Percentiles rank a stretch among this genome's conserved stretches.
Evolutionary conservation across 2,888 invertebrate species (phyloP).

Genomic region (Drosophila aldrichi): DNA sequence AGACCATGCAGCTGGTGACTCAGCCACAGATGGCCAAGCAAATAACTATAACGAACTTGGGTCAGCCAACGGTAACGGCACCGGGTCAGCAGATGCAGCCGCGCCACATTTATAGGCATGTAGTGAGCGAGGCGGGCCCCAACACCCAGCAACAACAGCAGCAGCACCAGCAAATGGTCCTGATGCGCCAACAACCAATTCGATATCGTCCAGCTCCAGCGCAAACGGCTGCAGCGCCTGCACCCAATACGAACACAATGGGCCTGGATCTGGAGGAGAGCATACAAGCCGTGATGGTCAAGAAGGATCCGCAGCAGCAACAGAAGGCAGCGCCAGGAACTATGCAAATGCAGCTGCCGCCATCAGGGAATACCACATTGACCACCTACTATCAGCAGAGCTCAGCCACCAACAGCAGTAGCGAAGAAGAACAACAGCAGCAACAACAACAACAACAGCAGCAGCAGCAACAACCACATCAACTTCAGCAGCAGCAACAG

Average conservation of each 20-base stretch:
- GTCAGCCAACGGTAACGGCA: conserved; percentile 50
- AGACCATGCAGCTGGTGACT: conserved; percentile 69
- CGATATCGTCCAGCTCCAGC: conserved; percentile 50
- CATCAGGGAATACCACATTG: conserved; percentile 71
- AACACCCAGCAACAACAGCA: conserved; percentile 58
- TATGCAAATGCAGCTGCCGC: conserved; percentile 36
- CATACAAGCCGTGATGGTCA: conserved; percentile 84
- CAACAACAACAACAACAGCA: conserved; percentile 46
- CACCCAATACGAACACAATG: conserved; percentile 43
- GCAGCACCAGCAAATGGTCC: conserved; percentile 62
- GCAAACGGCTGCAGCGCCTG: conserved; percentile 31
- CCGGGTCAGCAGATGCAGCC: conserved; percentile 60
- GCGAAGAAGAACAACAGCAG: conserved; percentile 78
- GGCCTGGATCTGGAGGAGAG: conserved; percentile 84
- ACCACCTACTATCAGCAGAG: conserved; percentile 75
- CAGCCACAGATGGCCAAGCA: conserved; percentile 61
- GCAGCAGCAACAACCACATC: conserved; percentile 49
- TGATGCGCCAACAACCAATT: conserved; percentile 59
- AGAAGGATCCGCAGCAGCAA: conserved; percentile 83
- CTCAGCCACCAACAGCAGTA: conserved; percentile 50
- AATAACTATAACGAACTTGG: conserved; percentile 68
- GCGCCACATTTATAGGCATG: conserved; percentile 67
- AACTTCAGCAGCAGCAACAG: conserved; percentile 35
- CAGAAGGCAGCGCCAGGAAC: conserved; percentile 33
- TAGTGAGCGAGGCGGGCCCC: conserved; percentile 48